phyloP scores from a whole-genome alignment of 92 coral and sea anemone genomes.

The Zoanthus sociatus region DNA sequence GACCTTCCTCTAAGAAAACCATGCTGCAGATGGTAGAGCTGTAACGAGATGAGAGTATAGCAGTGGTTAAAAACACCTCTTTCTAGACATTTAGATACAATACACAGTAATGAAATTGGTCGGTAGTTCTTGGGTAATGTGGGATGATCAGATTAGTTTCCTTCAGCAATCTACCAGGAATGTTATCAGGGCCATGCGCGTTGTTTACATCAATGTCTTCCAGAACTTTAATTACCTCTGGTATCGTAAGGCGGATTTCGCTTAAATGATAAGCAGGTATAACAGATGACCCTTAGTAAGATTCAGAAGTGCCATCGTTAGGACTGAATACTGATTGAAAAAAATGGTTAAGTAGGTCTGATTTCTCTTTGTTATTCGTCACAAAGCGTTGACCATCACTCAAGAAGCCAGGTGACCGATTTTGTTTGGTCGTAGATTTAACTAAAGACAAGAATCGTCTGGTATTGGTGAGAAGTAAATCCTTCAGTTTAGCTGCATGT shows the following conservation, averaged over 20 bases:
- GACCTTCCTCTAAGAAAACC: conserved; percentile 20
- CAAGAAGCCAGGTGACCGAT: conserved; percentile 42
- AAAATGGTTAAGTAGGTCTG: conserved; percentile 49
- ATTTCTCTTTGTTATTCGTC: conserved; percentile 39
- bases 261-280: conserved; percentile 24
- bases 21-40: conserved; percentile 4
- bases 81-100: conserved; percentile 24
- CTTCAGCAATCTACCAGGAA: conserved; percentile 27
- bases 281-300: conserved; percentile 2
- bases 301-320: conserved; percentile 13
- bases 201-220: conserved; percentile 46
- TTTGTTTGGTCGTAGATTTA: conserved; percentile 58
- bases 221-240: conserved; percentile 49
- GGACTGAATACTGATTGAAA: conserved; percentile 54
- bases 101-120: conserved; percentile 16
- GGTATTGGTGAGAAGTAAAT: conserved; percentile 40
- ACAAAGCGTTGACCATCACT: conserved; percentile 59
- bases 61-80: conserved; percentile 9
- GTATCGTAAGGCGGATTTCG: conserved; percentile 35
- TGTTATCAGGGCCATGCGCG: conserved; percentile 39
- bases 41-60: not conserved
- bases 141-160: conserved; percentile 12
- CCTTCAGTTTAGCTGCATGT: conserved; percentile 37
- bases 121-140: conserved; percentile 29
- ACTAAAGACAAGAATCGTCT: conserved; percentile 62